phyloP scores from a whole-genome alignment of 2,888 invertebrate genomes.

The Drosophila algonquin region DNA sequence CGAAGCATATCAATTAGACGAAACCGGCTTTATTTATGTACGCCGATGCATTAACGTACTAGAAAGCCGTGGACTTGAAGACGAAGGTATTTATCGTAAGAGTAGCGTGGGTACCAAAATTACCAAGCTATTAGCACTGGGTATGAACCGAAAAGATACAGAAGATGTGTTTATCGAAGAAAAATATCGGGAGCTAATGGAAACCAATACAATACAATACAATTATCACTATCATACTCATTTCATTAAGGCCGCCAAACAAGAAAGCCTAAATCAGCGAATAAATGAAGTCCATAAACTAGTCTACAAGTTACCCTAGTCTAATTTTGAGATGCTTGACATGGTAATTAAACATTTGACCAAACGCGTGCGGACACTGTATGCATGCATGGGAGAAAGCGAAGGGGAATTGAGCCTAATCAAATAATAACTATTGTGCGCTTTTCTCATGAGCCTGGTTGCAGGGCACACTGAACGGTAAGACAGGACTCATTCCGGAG shows the following conservation, averaged over 20 bases:
- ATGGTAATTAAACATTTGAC: constrained; percentile 93
- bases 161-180: constrained; percentile 86
- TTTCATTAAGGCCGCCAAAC: constrained; percentile 96
- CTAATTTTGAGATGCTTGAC: constrained; percentile 93
- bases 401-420: constrained; percentile 99
- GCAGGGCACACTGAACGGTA: constrained; percentile 96
- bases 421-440: constrained; percentile 98
- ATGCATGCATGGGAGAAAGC: constrained; percentile 97
- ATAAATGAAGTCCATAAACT: constrained; percentile 93
- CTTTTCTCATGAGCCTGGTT: constrained; percentile 97
- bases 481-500: constrained; percentile 96
- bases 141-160: constrained; percentile 91
- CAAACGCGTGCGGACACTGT: constrained; percentile 95
- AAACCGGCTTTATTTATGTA: constrained; percentile 95
- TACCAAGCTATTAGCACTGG: constrained; percentile 91
- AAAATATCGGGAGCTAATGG: constrained; percentile 94
- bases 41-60: constrained; percentile 92
- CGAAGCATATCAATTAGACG: constrained; percentile 92
- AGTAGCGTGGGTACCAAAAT: constrained; percentile 97
- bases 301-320: constrained; percentile 92
- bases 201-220: constrained; percentile 98
- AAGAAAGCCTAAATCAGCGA: constrained; percentile 90
- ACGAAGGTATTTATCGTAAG: constrained; percentile 92
- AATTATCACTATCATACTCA: constrained; percentile 93
- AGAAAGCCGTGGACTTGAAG: constrained; percentile 95